Percentiles rank a stretch among this genome's conserved stretches.
Conservation (phyloP, 2,113 vertebrate genomes). For the Baryphthengus martii region DNA sequence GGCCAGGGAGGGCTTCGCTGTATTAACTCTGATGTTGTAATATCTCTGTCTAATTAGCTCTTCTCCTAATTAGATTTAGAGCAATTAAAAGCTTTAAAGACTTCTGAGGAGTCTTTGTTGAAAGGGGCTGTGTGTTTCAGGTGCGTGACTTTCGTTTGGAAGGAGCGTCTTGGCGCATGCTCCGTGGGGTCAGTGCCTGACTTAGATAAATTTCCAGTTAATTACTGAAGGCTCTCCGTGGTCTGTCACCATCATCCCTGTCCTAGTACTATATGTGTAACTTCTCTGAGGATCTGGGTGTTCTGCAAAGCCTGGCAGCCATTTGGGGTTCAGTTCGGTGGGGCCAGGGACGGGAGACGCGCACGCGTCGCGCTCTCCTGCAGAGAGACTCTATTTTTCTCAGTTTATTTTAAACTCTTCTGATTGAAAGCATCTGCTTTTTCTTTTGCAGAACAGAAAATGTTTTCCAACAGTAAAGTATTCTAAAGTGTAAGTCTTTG, state of each 20-base stretch:
- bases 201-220: neutral
- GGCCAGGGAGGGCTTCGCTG: constrained; percentile 37
- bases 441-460: neutral
- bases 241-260: neutral
- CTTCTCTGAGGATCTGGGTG: neutral
- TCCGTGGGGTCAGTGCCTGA: neutral
- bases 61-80: constrained; percentile 62
- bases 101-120: neutral
- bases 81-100: constrained; percentile 53
- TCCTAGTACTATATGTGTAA: neutral
- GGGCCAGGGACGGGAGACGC: neutral
- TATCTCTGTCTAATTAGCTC: constrained; percentile 56
- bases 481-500: neutral
- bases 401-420: constrained; percentile 26
- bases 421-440: constrained; percentile 56
- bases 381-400: neutral
- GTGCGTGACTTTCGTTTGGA: neutral
- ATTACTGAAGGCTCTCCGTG: neutral
- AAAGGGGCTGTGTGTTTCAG: neutral
- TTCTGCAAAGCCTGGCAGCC: neutral
- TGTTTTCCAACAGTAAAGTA: neutral
- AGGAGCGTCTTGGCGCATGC: neutral
- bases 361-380: neutral
- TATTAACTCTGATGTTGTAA: constrained; percentile 21
- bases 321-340: neutral